A percentile compares a stretch with the other conserved stretches of the same genome.
Evolutionary conservation across 2,888 invertebrate species (phyloP).

Genomic region (Pycnomerus fuliginosus): DNA sequence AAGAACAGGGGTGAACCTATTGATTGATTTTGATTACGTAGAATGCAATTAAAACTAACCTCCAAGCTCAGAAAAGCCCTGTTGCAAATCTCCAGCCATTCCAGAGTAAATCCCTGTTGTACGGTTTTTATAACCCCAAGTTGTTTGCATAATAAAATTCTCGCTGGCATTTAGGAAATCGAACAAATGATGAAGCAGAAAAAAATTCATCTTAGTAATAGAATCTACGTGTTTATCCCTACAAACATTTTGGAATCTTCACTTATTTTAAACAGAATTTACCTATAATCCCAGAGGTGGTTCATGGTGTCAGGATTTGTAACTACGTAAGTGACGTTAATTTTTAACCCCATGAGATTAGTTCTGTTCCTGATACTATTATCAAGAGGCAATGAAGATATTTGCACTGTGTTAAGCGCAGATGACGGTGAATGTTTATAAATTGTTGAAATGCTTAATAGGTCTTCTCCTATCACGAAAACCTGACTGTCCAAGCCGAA

Average conservation of each 20-base stretch:
- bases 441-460: conserved; percentile 25
- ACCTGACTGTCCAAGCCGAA: conserved; percentile 36
- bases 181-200: conserved; percentile 57
- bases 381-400: background rate
- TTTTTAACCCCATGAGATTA: conserved; percentile 37
- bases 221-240: conserved; percentile 40
- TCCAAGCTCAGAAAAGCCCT: conserved; percentile 59
- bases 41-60: conserved; percentile 50
- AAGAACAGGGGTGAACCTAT: conserved; percentile 51
- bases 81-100: conserved; percentile 60
- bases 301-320: conserved; percentile 48
- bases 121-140: conserved; percentile 59
- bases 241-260: conserved; percentile 32
- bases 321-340: conserved; percentile 44
- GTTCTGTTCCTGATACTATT: conserved; percentile 32
- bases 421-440: conserved; percentile 31
- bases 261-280: conserved; percentile 17
- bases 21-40: background rate
- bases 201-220: conserved; percentile 61
- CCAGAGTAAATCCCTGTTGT: conserved; percentile 58
- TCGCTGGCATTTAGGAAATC: conserved; percentile 58
- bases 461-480: conserved; percentile 28
- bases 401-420: conserved; percentile 13
- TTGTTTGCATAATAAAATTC: conserved; percentile 53
- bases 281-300: conserved; percentile 53